Percentiles rank a stretch among this genome's conserved stretches.
Conservation (phyloP, 2,888 invertebrate genomes). For the Trichogramma evanescens region DNA sequence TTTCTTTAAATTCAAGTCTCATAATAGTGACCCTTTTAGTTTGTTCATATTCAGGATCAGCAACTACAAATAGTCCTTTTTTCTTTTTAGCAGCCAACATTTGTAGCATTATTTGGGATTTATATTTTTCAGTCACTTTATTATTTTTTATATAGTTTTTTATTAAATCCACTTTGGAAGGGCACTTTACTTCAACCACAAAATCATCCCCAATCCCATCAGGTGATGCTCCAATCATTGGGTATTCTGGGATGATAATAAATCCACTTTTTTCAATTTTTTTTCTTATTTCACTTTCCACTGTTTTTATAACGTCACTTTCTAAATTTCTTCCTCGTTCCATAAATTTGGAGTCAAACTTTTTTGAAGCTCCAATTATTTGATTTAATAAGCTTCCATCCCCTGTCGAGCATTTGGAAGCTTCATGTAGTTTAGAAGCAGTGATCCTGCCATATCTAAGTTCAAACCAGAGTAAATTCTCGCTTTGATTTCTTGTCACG, state of each 20-base stretch:
- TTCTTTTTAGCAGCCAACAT: background rate
- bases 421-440: conserved; percentile 21
- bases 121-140: background rate
- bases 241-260: conserved; percentile 10
- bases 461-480: conserved; percentile 16
- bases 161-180: conserved; percentile 17
- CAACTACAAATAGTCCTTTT: background rate
- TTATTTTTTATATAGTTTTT: conserved; percentile 17
- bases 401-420: conserved; percentile 23
- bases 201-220: conserved; percentile 26
- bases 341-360: conserved; percentile 24
- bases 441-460: conserved; percentile 22
- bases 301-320: conserved; percentile 14
- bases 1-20: conserved; percentile 5
- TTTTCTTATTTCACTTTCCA: background rate
- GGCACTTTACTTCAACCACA: conserved; percentile 32
- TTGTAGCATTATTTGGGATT: background rate
- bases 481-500: conserved; percentile 5
- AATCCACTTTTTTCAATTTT: background rate
- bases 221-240: conserved; percentile 26
- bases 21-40: background rate
- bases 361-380: conserved; percentile 24
- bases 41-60: conserved; percentile 20
- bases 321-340: conserved; percentile 26
- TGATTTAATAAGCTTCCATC: conserved; percentile 24